Evolutionary conservation across 2,888 invertebrate genomes (phyloP).

Genomic region (Dicranocentrus wangi): DNA sequence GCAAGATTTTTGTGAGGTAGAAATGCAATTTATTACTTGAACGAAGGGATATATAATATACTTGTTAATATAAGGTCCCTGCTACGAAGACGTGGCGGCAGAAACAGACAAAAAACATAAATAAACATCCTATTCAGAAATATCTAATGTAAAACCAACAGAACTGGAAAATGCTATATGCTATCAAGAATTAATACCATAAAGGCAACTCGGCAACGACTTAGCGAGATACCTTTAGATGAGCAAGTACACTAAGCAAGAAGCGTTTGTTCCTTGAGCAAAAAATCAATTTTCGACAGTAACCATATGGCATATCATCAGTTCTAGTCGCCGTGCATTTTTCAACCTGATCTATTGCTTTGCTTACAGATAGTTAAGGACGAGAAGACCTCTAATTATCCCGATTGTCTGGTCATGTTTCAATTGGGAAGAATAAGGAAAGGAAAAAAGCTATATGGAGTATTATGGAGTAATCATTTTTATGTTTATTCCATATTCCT

Average conservation of each 20-base stretch:
- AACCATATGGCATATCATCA: not conserved
- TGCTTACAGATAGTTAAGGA: slow-evolving; percentile 33
- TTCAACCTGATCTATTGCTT: slow-evolving; percentile 43
- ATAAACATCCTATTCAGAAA: too few species aligned
- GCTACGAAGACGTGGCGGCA: too few species aligned
- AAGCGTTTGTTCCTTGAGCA: too few species aligned
- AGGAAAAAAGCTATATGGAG: slow-evolving; percentile 17
- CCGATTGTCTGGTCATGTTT: slow-evolving; percentile 65
- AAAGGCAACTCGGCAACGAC: too few species aligned
- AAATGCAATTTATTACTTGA: not conserved
- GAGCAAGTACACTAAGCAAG: too few species aligned
- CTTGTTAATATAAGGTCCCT: too few species aligned
- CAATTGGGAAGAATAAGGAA: slow-evolving; percentile 45
- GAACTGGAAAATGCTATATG: too few species aligned
- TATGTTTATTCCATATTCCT: not conserved
- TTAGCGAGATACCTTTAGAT: too few species aligned
- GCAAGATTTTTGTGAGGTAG: not conserved
- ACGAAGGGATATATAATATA: too few species aligned
- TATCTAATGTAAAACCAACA: too few species aligned
- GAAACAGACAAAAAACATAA: too few species aligned
- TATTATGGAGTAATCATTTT: slow-evolving; percentile 13
- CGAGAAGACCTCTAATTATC: slow-evolving; percentile 55
- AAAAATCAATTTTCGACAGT: slow-evolving; percentile 3
- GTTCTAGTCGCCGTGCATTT: not conserved
- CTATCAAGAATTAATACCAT: too few species aligned